A percentile compares a stretch with the other conserved stretches of the same genome.
Evolutionary conservation across 2,113 vertebrate species (phyloP).

Genomic region (Oceanodroma tethys): DNA sequence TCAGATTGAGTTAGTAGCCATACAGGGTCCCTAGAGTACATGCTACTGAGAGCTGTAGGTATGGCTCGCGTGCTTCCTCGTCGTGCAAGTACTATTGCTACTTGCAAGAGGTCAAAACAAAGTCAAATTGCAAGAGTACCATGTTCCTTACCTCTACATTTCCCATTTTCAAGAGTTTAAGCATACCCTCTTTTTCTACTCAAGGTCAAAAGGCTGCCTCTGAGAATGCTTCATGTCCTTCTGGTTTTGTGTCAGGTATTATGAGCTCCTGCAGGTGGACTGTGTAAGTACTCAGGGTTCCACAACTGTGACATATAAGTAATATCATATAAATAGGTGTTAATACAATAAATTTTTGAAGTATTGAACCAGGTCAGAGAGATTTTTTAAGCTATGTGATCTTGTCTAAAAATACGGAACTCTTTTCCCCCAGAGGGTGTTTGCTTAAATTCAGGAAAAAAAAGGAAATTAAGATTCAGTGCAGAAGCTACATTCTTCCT

Average conservation of each 20-base stretch:
- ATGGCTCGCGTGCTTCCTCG: neutral
- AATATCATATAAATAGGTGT: neutral
- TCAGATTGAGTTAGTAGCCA: neutral
- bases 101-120: neutral
- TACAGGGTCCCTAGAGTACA: neutral
- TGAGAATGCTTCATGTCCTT: neutral
- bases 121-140: neutral
- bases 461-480: neutral
- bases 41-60: no score
- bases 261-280: neutral
- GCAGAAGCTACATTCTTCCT: neutral
- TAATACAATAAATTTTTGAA: neutral
- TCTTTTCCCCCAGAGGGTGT: rapidly evolving
- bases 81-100: neutral
- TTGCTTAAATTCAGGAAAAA: neutral
- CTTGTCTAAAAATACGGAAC: neutral
- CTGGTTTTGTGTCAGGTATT: neutral
- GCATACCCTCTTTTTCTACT: neutral
- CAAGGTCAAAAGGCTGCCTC: neutral
- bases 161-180: neutral
- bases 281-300: neutral
- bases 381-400: neutral
- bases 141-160: neutral
- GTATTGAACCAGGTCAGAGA: neutral
- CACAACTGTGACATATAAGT: neutral